Evolutionary conservation across 2,113 vertebrate species (phyloP), one percentile per base, ranked within the genome.

Genomic region (Gadus macrocephalus): DNA sequence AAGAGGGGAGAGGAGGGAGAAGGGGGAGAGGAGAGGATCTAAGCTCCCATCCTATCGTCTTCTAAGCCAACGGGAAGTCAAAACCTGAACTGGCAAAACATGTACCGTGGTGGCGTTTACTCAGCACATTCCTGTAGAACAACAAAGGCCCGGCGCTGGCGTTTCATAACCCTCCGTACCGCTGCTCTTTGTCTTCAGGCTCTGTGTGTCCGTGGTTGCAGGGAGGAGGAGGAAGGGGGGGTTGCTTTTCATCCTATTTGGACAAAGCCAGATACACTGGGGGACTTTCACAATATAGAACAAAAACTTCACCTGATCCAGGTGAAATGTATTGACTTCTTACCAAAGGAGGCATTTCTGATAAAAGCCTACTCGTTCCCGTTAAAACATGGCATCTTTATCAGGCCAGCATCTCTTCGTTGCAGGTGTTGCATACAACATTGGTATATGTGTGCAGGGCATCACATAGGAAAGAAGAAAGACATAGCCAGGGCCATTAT

Each of bases 91-190:
- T 82, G 87, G 83, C 86, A 90, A 85, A 83, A 35, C 6, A 7
- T 35, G 31, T 78, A 82, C 80, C 80, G 53, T 85, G 79, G 83
- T 78, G 82, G 86, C 42, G 60, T 71, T 85, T 85, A 79, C 86
- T 91, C 90, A 91, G 90, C 91, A 92, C 89, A 93, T 93, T 93
- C 91, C 89, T 82, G 74, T 53, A 69, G 5, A 19, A 91, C 86
- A 91, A 89, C 88, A 91, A 91, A 88, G 86, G 81, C 83, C 62
- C 77, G 79, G 79, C 75, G 76, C 80, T 62, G 77, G 76, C 80
- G 80, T 81, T 81, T 78, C 82, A 83, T 81, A 88, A 85, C 83
- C 81, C 81, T 81, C 75, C 67, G 85, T 79, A 15, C 82, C 78
- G 66, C 22, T 53, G 3, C 72, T 72, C 70, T 84, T 85, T 87